Evolutionary conservation across 2,113 vertebrate species (phyloP).

Genomic region (Osmerus mordax): DNA sequence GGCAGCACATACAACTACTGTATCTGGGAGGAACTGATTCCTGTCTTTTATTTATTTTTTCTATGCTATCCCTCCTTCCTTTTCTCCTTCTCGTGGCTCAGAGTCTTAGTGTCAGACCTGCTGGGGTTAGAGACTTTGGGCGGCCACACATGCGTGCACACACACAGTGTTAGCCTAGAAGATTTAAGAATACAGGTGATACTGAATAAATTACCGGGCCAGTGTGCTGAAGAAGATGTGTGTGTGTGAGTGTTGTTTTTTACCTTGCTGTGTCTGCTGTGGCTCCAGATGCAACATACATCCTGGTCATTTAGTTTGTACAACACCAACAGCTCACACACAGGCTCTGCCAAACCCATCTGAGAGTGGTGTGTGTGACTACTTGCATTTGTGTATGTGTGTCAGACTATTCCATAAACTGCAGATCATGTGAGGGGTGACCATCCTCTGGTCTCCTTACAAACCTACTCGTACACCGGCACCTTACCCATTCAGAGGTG

Average conservation of each 20-base stretch:
- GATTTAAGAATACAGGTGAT: conserved; percentile 22
- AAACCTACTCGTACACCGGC: background rate
- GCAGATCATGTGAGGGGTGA: no score
- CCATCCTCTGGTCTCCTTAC: background rate
- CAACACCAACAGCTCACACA: conserved; percentile 57
- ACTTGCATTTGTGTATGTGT: conserved; percentile 15
- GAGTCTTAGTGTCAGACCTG: no score
- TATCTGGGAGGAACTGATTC: no score
- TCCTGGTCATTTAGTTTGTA: conserved; percentile 43
- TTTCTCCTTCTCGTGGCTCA: no score
- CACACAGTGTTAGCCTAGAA: background rate
- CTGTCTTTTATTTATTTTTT: no score
- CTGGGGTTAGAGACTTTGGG: no score
- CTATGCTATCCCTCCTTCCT: no score
- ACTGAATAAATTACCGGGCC: conserved; percentile 45
- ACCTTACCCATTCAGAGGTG: conserved; percentile 15
- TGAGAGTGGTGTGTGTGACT: conserved; percentile 32
- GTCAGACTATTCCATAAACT: background rate
- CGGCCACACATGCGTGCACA: background rate
- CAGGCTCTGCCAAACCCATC: conserved; percentile 47
- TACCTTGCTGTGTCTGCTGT: no score
- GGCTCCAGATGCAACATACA: no score
- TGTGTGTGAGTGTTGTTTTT: no score
- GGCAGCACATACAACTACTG: no score
- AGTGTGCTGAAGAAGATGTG: no score